Evolutionary conservation across 1,140 invertebrate species (phyloP).

Genomic region (Ditylenchus dipsaci): DNA sequence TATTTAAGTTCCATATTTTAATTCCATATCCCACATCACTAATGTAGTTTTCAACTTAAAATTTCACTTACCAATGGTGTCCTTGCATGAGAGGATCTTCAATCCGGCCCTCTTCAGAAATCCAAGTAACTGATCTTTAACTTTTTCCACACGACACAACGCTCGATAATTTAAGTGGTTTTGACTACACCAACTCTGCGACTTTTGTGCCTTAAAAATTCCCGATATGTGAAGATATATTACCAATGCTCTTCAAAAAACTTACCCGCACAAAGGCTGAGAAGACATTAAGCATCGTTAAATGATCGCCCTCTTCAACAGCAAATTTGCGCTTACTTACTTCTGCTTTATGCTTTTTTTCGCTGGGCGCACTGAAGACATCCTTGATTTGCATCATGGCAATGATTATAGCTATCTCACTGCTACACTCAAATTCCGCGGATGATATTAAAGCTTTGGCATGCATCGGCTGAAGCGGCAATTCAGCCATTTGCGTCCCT

Average conservation of each 20-base stretch:
- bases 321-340: constrained; percentile 75
- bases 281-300: constrained; percentile 85
- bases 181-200: constrained; percentile 77
- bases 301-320: constrained; percentile 86
- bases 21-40: too few relatives aligned
- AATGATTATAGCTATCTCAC: constrained; percentile 77
- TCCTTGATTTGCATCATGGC: constrained; percentile 88
- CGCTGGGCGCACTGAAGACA: constrained; percentile 66
- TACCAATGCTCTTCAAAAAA: neutral
- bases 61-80: constrained; percentile 61
- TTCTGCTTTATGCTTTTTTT: constrained; percentile 58
- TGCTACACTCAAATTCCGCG: constrained; percentile 74
- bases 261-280: constrained; percentile 69
- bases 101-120: constrained; percentile 69
- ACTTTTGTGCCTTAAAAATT: constrained; percentile 63
- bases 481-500: constrained; percentile 82
- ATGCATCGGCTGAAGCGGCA: constrained; percentile 80
- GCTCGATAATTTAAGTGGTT: constrained; percentile 83
- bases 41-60: too few relatives aligned
- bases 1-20: too few relatives aligned
- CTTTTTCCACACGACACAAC: constrained; percentile 75
- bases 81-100: constrained; percentile 68
- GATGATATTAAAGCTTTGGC: constrained; percentile 80
- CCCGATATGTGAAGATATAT: neutral
- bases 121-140: constrained; percentile 68